Conservation (phyloP, 2,888 invertebrate genomes). For the Malthinus seriepunctatus region DNA sequence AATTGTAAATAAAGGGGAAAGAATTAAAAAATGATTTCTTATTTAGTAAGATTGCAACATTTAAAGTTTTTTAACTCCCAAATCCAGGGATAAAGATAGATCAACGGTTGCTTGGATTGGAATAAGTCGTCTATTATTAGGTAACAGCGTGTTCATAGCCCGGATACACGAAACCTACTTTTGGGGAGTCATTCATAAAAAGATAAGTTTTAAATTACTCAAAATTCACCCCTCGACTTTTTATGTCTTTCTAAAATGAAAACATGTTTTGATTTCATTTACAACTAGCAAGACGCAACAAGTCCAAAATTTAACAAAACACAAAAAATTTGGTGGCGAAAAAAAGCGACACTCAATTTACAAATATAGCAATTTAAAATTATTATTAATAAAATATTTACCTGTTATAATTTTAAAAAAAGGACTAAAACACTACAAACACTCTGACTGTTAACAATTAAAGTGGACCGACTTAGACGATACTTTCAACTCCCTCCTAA, state of each 20-base stretch:
- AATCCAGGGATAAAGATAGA: conserved; percentile 39
- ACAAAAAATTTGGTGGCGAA: no score
- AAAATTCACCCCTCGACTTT: no score
- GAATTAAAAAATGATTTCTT: background rate
- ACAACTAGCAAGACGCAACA: no score
- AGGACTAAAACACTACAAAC: conserved; percentile 26
- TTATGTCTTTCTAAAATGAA: no score
- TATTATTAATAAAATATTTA: conserved; percentile 5
- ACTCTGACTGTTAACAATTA: conserved; percentile 35
- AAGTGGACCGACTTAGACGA: conserved; percentile 34
- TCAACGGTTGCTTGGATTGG: conserved; percentile 36
- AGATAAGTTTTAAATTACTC: background rate
- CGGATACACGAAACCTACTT: conserved; percentile 23
- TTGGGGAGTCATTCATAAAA: background rate
- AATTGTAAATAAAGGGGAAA: background rate
- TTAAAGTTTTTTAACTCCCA: conserved; percentile 15
- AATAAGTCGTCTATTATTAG: conserved; percentile 42
- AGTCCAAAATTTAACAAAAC: no score
- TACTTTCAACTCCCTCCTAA: conserved; percentile 38
- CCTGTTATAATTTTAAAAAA: conserved; percentile 5
- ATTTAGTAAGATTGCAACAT: background rate
- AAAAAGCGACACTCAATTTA: no score
- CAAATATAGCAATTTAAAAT: background rate
- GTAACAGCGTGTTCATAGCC: conserved; percentile 35
- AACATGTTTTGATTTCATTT: no score